Conservation (phyloP, 2,797 vertebrate species). For the Orientallactaga sibirica region DNA sequence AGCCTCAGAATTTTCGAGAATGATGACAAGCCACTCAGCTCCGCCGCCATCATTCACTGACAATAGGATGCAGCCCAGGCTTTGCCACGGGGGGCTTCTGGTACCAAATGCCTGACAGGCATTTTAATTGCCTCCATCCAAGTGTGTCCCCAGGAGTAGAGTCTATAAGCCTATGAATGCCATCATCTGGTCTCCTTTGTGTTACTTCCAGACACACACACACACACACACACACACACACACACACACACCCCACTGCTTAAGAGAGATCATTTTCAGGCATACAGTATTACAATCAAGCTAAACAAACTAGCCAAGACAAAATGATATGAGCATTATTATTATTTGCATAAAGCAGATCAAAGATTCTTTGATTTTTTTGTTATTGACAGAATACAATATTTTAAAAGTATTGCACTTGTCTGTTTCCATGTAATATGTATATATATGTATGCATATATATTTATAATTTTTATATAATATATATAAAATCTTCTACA, state of each 20-base stretch:
- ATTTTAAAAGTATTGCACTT: constrained; percentile 27
- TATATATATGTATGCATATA: too few species aligned
- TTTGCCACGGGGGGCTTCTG: constrained; percentile 84
- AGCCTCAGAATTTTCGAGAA: constrained; percentile 91
- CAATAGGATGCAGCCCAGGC: constrained; percentile 86
- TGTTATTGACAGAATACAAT: constrained; percentile 5
- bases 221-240: constrained; percentile 76
- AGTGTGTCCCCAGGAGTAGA: constrained; percentile 82
- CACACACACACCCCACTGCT: constrained; percentile 18
- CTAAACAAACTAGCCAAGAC: neutral
- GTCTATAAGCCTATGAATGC: constrained; percentile 85
- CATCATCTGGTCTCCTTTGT: constrained; percentile 85
- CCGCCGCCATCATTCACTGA: constrained; percentile 90
- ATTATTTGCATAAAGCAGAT: constrained; percentile 66
- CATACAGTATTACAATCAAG: constrained; percentile 63
- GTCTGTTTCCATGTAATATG: neutral
- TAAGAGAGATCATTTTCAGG: constrained; percentile 46
- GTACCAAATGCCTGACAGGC: constrained; percentile 88
- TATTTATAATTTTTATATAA: too few species aligned
- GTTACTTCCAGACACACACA: constrained; percentile 76
- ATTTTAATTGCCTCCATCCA: constrained; percentile 90
- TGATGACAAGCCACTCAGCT: constrained; percentile 87
- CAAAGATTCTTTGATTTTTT: constrained; percentile 39
- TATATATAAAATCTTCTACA: neutral
- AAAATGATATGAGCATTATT: constrained; percentile 62